Evolutionary conservation across 2,888 invertebrate species (phyloP).

Genomic region (Thymelicus acteon): DNA sequence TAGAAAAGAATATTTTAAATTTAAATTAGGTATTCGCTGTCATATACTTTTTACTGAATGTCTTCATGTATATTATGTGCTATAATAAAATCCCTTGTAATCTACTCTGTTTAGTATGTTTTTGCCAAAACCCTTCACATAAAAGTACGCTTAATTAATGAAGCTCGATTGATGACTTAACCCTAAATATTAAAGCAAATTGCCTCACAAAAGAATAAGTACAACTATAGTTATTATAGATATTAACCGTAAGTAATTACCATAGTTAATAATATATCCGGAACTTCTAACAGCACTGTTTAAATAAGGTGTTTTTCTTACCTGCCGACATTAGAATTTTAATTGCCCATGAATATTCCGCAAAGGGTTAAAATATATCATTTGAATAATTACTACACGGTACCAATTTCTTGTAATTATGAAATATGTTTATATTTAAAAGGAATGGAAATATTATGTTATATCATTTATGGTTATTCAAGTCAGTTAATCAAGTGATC

Average conservation of each 20-base stretch:
- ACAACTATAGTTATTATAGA: not conserved
- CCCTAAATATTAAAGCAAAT: not conserved
- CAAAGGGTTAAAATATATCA: conserved; percentile 28
- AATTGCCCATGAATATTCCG: conserved; percentile 25
- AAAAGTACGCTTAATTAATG: too few species aligned
- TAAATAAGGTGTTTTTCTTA: conserved; percentile 8
- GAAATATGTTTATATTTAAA: not conserved
- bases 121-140: too few species aligned
- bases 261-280: conserved; percentile 12
- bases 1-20: too few species aligned
- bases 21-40: too few species aligned
- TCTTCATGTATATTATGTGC: too few species aligned
- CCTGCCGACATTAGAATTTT: conserved; percentile 21
- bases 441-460: too few species aligned
- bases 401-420: conserved; percentile 1
- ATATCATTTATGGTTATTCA: too few species aligned
- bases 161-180: too few species aligned
- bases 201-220: not conserved
- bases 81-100: too few species aligned
- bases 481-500: too few species aligned
- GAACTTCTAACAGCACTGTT: conserved; percentile 18
- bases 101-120: too few species aligned
- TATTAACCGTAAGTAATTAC: not conserved
- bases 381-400: conserved; percentile 19
- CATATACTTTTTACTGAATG: too few species aligned